These are phyloP conservation scores for Amphiprion percula DNA, from an alignment of 2,113 vertebrate genomes.

Conservation along the genomic window DNA sequence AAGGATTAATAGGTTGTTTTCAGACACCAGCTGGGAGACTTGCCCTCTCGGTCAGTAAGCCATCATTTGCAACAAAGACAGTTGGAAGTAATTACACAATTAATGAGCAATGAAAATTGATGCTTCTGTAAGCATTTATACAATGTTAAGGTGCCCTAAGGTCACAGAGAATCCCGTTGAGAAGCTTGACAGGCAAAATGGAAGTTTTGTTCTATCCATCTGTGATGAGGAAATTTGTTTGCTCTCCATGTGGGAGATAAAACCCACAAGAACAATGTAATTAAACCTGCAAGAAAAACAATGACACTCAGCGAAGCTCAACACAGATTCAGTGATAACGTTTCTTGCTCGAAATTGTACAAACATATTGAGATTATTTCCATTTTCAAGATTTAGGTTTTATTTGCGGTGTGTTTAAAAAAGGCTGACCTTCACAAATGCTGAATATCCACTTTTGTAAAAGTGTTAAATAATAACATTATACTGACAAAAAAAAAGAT, in stretches of 20 bases:
- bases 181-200: constrained; percentile 3
- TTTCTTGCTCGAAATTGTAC: too few relatives aligned
- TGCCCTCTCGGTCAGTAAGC: constrained; percentile 79
- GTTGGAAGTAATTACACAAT: constrained; percentile 81
- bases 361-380: background rate
- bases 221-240: constrained; percentile 12
- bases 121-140: constrained; percentile 59
- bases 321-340: background rate
- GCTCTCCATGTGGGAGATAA: background rate
- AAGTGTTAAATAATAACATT: too few relatives aligned
- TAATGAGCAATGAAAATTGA: constrained; percentile 82
- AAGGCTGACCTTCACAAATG: too few relatives aligned
- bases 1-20: constrained; percentile 81
- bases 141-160: constrained; percentile 29
- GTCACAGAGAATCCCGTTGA: constrained; percentile 44
- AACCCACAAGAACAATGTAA: constrained; percentile 26
- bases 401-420: background rate
- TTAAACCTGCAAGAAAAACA: constrained; percentile 8
- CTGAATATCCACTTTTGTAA: too few relatives aligned
- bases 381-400: background rate
- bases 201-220: background rate
- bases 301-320: background rate
- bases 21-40: constrained; percentile 77
- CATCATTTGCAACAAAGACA: constrained; percentile 77
- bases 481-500: too few relatives aligned